Base-by-base conservation (phyloP, 2,797 vertebrate genomes). In the Gambelia wislizenii region DNA sequence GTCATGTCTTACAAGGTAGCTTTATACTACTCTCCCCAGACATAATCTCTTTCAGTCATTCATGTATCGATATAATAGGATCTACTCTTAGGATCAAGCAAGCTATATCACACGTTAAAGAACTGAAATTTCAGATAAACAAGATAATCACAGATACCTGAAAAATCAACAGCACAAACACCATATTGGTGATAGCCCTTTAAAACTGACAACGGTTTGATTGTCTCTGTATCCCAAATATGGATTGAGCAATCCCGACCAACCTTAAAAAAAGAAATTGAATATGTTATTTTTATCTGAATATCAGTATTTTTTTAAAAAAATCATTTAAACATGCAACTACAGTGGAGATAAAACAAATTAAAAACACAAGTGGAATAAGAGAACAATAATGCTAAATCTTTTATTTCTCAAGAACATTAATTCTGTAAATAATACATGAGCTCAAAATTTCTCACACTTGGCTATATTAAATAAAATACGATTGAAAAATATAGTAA, bases 131-230 rank as follows among this genome's bases (percentile, higher is more conserved):
- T 80, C 64, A 82, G 1, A 89, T 0, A 87, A 79, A 89, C 85
- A 90, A 79, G 0, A 0, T 39, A 89, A 89, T 64, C 0, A 86
- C 56, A 75, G 64, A 54, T 98, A 99, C 99, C 99, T 97, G 99
- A 99, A 95, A 99, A 99, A 96, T 99, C 99, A 94, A 99, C 97
- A 89, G 99, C 97, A 89, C 99, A 99, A 86, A 99, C 97, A 90
- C 99, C 99, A n/a, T 98, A 98, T 64, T 99, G 99, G 95, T 99
- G 99, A 96, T 98, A 98, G 95, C 99, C 99, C 96, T 98, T 99
- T 96, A 99, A 96, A 90, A 99, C 97, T 0, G 99, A 99, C 91
- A 99, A 96, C 77, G 99, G 98, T 95, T 98, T 99, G 95, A 99
- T 96, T 25, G 97, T 98, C 96, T 99, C 99, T 86, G 98, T 98